Evolutionary conservation across 1,140 invertebrate genomes (phyloP).

Genomic region (Drosophila eugracilis): DNA sequence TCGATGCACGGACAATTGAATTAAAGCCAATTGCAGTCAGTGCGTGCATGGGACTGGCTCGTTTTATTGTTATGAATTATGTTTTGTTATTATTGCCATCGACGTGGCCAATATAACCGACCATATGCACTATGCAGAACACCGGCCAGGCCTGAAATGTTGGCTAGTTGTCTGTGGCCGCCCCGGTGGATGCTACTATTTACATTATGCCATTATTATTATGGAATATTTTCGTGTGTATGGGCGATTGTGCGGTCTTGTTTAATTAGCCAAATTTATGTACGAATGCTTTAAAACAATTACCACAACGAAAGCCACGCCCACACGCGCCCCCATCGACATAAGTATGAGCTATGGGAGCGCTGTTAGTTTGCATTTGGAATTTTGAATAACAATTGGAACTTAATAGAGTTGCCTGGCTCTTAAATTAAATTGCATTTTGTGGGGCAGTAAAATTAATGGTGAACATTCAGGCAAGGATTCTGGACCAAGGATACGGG

Average conservation of each 20-base stretch:
- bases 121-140: conserved; percentile 9
- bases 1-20: conserved; percentile 51
- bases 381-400: conserved; percentile 42
- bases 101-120: conserved; percentile 12
- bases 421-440: conserved; percentile 42
- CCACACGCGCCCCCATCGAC: conserved; percentile 10
- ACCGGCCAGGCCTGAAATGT: background rate
- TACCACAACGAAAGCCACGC: conserved; percentile 35
- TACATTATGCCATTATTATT: conserved; percentile 73
- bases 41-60: conserved; percentile 16
- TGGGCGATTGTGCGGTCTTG: conserved; percentile 46
- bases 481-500: background rate
- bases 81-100: conserved; percentile 20
- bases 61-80: conserved; percentile 47
- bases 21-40: conserved; percentile 42
- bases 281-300: conserved; percentile 76
- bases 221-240: conserved; percentile 47
- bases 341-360: conserved; percentile 23
- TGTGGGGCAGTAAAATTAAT: conserved; percentile 5
- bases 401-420: conserved; percentile 47
- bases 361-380: conserved; percentile 28
- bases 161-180: conserved; percentile 29
- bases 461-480: conserved; percentile 2
- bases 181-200: conserved; percentile 48
- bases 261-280: conserved; percentile 79